Base-by-base conservation (phyloP, 1,140 invertebrate genomes). In the Leptopilina clavipes region DNA sequence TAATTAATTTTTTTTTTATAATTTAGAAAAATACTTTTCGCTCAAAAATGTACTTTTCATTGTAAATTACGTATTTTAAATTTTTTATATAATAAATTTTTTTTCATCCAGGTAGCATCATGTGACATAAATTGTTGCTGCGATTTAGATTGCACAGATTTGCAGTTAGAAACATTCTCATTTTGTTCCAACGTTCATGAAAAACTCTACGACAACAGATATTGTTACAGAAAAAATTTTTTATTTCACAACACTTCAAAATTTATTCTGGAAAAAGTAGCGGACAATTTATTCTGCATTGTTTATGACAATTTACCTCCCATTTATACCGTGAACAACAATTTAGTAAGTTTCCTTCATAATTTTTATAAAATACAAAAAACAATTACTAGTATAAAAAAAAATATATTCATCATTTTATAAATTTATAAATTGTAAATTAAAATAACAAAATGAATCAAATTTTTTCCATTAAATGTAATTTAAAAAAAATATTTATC, bases 81-180 rank as follows among this genome's bases (percentile, higher is more conserved):
- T 31, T 31, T 31, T 31, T 31, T 2, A 5, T 31, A 31, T 31
- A 31, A 5, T 31, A 31, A 31, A 2, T 11, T 48, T 31, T 44
- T 56, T 18, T 74, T 79, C 74, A 79, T 81, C 31, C 40, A 89
- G 87, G 56, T 82, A 18, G 76, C 70, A 54, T 84, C 76, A 0
- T 91, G 89, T 72, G 86, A 91, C 22, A 84, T 90, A 37, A 90
- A 91, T 82, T 91, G 89, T 65, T 91, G 89, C 71, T 91, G 89
- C 18, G 89, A 91, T 31, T 75, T 76, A 14, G 88, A 91, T 75
- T 91, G 90, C 70, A 85, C 76, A 71, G 81, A 87, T n/a, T 86
- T 84, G 72, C 84, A 91, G 19, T 45, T 85, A n/a, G 75, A 79
- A 22, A 83, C 79, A 8, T 91, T 91, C 83, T 89, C 89, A 0